A percentile compares a stretch with the other conserved stretches of the same genome.
phyloP scores from a whole-genome alignment of 2,113 vertebrate genomes.

The Myotis lucifugus region DNA sequence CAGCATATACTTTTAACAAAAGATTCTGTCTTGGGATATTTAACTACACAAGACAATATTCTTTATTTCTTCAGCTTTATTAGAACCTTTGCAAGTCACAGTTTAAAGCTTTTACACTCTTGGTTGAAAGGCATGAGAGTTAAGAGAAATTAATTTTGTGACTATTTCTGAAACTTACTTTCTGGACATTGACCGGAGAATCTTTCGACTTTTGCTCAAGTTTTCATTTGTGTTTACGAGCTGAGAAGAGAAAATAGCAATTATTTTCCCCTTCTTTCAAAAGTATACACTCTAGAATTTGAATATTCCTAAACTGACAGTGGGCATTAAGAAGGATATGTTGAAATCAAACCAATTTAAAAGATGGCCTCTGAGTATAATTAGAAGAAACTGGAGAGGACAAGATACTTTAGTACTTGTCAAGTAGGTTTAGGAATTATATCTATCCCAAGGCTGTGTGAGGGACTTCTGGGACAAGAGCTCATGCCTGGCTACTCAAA shows the following conservation, averaged over 20 bases:
- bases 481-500: neutral
- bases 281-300: conserved; percentile 22
- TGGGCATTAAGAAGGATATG: neutral
- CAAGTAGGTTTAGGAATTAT: neutral
- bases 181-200: conserved; percentile 94
- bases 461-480: neutral
- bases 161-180: conserved; percentile 86
- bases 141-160: conserved; percentile 24
- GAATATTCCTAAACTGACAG: conserved; percentile 7
- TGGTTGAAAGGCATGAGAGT: conserved; percentile 6
- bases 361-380: neutral
- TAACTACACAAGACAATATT: neutral
- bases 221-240: conserved; percentile 95
- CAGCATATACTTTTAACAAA: neutral
- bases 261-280: conserved; percentile 45
- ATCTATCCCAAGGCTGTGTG: neutral
- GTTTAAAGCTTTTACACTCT: conserved; percentile 37
- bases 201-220: conserved; percentile 94
- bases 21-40: neutral
- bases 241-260: conserved; percentile 82
- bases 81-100: neutral
- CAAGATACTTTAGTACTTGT: neutral
- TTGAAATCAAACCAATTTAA: conserved; percentile 36
- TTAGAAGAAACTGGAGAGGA: neutral
- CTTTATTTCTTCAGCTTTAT: conserved; percentile 4